Evolutionary conservation across 1,140 invertebrate genomes (phyloP).

Genomic region (Drosophila kohkoa): DNA sequence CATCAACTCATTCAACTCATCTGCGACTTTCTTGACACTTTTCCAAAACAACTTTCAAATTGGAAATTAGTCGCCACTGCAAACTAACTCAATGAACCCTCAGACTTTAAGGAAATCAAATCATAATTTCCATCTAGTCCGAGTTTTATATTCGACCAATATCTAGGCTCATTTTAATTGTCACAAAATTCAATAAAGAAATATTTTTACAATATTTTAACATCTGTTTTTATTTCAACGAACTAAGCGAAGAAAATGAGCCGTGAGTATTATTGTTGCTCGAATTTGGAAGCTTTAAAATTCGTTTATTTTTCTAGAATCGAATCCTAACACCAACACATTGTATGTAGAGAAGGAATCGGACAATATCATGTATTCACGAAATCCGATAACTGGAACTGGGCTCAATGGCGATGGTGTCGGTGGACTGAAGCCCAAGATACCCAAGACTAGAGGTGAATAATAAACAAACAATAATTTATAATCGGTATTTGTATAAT

Average conservation of each 20-base stretch:
- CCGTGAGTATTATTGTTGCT: background rate
- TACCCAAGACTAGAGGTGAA: conserved; percentile 46
- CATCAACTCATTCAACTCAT: too few species aligned
- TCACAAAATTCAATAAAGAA: conserved; percentile 15
- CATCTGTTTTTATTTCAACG: background rate
- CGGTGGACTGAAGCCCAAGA: conserved; percentile 59
- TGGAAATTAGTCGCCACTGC: conserved; percentile 4
- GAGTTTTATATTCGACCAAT: conserved; percentile 19
- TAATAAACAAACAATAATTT: background rate
- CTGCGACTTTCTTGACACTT: too few species aligned
- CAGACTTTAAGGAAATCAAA: background rate
- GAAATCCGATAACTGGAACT: conserved; percentile 66
- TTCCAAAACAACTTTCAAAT: background rate
- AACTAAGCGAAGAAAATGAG: conserved; percentile 4
- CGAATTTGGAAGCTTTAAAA: too few species aligned
- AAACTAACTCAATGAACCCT: background rate
- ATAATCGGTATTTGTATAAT: background rate
- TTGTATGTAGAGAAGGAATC: background rate
- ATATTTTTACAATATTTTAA: conserved; percentile 2
- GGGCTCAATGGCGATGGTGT: conserved; percentile 64
- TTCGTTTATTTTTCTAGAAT: too few species aligned
- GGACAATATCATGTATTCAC: conserved; percentile 4
- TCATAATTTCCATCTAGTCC: background rate
- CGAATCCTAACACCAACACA: background rate
- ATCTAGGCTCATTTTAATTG: conserved; percentile 7